A percentile compares a stretch with the other conserved stretches of the same genome.
Conservation (phyloP, 2,113 vertebrate species). For the Hydrolagus affinis region DNA sequence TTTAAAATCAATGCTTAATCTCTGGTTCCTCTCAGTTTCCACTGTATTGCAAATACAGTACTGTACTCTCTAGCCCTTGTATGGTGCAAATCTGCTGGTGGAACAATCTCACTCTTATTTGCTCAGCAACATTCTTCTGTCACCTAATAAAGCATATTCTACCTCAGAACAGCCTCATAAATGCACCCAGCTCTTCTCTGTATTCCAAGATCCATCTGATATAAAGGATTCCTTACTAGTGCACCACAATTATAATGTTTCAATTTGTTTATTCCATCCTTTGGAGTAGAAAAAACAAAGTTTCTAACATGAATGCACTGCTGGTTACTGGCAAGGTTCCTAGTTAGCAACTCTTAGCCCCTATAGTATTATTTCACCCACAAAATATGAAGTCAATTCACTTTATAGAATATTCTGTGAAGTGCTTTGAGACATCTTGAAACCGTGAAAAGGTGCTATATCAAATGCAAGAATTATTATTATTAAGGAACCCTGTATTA, state of each 20-base stretch:
- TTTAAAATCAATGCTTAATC: conserved; percentile 21
- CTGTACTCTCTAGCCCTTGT: background rate
- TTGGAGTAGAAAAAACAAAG: background rate
- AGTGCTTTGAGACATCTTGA: too few species aligned
- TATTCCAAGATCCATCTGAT: background rate
- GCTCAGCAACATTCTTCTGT: background rate
- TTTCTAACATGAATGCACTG: too few species aligned
- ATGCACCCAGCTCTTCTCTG: too few species aligned
- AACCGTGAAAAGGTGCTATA: too few species aligned
- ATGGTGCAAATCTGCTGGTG: background rate
- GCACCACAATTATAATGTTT: background rate
- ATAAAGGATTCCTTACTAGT: background rate
- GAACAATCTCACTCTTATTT: conserved; percentile 1
- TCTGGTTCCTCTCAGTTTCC: background rate
- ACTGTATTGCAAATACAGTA: background rate
- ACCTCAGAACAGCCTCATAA: background rate
- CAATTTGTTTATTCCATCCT: background rate
- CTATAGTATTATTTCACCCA: too few species aligned
- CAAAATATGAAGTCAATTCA: too few species aligned
- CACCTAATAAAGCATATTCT: background rate
- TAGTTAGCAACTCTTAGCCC: too few species aligned
- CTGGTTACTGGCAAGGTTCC: too few species aligned
- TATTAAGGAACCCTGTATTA: too few species aligned
- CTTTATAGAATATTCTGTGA: too few species aligned
- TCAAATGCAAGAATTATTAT: too few species aligned